Evolutionary conservation across 1,140 invertebrate species (phyloP).

Genomic region (Leptopilina boulardi): DNA sequence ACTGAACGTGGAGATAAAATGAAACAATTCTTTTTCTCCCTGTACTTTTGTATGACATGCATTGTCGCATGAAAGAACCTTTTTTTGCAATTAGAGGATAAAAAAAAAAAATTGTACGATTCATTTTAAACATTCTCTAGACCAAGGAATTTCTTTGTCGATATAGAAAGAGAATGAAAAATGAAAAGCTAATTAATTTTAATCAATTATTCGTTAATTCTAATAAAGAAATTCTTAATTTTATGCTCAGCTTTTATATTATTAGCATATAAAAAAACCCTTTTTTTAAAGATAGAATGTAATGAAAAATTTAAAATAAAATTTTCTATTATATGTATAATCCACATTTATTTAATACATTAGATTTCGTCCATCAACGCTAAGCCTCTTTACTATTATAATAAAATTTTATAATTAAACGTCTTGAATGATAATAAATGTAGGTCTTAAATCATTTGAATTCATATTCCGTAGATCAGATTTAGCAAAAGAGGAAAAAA

Average conservation of each 20-base stretch:
- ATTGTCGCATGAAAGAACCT: background rate
- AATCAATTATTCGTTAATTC: background rate
- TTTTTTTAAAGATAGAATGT: no score
- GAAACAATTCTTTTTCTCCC: background rate
- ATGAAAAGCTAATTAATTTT: background rate
- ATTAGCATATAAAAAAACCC: no score
- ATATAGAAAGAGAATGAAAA: background rate
- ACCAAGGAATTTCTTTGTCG: background rate
- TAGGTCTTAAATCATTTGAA: background rate
- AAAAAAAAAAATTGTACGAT: background rate
- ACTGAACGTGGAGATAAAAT: background rate
- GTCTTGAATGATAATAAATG: background rate
- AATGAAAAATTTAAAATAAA: no score
- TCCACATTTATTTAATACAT: no score
- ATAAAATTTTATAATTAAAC: background rate
- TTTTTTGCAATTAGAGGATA: background rate
- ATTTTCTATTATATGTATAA: no score
- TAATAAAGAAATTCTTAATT: no score
- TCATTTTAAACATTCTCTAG: background rate
- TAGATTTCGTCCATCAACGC: no score
- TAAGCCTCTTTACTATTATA: no score
- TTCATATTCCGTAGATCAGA: slow-evolving; percentile 11
- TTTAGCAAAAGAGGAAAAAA: no score
- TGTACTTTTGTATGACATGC: background rate
- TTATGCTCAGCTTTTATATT: no score